Evolutionary conservation across 2,797 vertebrate species (phyloP).

Genomic region (Thripadectes ignobilis): DNA sequence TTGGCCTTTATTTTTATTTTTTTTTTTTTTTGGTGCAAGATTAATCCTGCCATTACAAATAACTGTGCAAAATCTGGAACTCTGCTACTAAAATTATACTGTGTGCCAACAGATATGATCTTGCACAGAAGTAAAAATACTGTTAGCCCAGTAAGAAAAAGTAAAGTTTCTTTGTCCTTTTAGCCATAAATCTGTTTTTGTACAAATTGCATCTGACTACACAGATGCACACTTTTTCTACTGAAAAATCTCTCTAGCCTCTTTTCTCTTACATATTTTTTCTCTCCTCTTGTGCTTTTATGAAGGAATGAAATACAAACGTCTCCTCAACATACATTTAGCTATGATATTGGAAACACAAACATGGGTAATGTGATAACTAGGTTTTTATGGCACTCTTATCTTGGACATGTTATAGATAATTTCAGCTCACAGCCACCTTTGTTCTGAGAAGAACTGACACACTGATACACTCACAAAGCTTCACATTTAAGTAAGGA

Average conservation of each 20-base stretch:
- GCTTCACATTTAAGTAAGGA: neutral
- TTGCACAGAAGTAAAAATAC: conserved; percentile 38
- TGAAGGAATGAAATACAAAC: neutral
- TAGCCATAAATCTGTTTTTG: neutral
- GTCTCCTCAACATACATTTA: neutral
- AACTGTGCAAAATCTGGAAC: neutral
- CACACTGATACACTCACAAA: neutral
- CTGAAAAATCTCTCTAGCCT: neutral
- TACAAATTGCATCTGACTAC: neutral
- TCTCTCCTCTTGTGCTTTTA: neutral
- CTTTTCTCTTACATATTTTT: neutral
- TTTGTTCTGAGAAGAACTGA: neutral
- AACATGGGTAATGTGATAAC: neutral
- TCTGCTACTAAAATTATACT: neutral
- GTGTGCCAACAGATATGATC: neutral
- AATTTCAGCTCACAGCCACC: neutral
- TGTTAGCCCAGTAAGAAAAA: conserved; percentile 38
- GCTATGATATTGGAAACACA: neutral
- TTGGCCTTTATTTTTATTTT: neutral
- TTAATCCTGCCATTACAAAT: neutral
- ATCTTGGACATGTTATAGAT: neutral
- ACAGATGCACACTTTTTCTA: neutral
- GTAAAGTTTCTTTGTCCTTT: neutral
- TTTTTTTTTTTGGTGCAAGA: neutral
- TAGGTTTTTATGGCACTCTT: neutral